Evolutionary conservation across 2,888 invertebrate species (phyloP).

Genomic region (Portevinia maculata): DNA sequence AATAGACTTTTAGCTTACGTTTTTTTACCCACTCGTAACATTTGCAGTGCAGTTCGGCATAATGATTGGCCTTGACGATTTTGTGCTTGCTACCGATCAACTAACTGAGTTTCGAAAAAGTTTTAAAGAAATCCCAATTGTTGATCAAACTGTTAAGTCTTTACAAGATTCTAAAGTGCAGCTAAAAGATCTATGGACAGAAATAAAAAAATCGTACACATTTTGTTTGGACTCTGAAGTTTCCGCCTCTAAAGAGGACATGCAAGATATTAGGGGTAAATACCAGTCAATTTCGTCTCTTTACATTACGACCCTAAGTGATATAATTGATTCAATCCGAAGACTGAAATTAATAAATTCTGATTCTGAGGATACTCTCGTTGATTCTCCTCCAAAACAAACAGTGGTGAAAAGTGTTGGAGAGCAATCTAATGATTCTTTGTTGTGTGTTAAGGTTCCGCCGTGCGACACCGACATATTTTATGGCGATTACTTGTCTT

Average conservation of each 20-base stretch:
- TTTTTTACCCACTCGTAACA: too few relatives aligned
- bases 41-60: too few relatives aligned
- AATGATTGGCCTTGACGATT: conserved; percentile 2
- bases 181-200: background rate
- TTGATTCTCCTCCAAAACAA: background rate
- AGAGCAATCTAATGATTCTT: background rate
- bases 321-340: conserved; percentile 14
- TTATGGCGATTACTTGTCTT: conserved; percentile 44
- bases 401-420: background rate
- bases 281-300: background rate
- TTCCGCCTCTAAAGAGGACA: background rate
- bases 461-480: conserved; percentile 33
- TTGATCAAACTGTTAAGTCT: background rate
- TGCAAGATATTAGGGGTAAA: background rate
- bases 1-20: too few relatives aligned
- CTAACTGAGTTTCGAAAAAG: background rate
- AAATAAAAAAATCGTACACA: background rate
- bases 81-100: conserved; percentile 6
- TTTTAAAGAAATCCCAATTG: conserved; percentile 7
- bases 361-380: background rate
- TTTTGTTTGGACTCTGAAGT: background rate
- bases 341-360: background rate
- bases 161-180: background rate
- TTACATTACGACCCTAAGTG: conserved; percentile 1
- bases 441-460: conserved; percentile 9